Evolutionary conservation across 2,797 vertebrate species (phyloP).

Genomic region (Schizopygopsis pylzovi): DNA sequence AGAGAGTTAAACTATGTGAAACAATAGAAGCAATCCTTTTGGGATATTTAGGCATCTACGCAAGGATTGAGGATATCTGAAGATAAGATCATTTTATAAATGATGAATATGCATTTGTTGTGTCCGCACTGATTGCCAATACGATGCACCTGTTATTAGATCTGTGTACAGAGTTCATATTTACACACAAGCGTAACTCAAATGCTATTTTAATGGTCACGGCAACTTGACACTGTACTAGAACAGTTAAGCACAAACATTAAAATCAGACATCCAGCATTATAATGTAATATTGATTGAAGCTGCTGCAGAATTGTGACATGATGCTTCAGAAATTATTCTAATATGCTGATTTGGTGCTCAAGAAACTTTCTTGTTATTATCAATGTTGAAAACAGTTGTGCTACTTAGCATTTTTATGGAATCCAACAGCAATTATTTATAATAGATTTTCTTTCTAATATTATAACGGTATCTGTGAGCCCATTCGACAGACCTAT

Average conservation of each 20-base stretch:
- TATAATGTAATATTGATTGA: not conserved
- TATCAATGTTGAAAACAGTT: not conserved
- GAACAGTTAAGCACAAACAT: not conserved
- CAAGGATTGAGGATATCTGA: not conserved
- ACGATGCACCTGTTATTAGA: not conserved
- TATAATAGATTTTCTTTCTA: not conserved
- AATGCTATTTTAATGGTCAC: not conserved
- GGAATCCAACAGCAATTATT: not conserved
- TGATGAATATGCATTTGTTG: not conserved
- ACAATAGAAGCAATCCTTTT: not conserved
- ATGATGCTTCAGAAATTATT: not conserved
- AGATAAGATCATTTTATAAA: not conserved
- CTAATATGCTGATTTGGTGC: not conserved
- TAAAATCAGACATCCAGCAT: not conserved
- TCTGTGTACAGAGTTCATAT: slow-evolving; percentile 8
- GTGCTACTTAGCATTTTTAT: not conserved
- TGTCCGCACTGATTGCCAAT: not conserved
- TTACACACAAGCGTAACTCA: not conserved
- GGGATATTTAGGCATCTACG: not conserved
- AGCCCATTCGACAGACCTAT: not conserved
- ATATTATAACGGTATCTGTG: not conserved
- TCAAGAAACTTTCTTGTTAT: not conserved
- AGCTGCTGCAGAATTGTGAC: not conserved
- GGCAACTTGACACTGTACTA: not conserved
- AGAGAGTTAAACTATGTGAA: not conserved